Conservation (phyloP, 2,113 vertebrate species). For the Anser brachyrhynchus region DNA sequence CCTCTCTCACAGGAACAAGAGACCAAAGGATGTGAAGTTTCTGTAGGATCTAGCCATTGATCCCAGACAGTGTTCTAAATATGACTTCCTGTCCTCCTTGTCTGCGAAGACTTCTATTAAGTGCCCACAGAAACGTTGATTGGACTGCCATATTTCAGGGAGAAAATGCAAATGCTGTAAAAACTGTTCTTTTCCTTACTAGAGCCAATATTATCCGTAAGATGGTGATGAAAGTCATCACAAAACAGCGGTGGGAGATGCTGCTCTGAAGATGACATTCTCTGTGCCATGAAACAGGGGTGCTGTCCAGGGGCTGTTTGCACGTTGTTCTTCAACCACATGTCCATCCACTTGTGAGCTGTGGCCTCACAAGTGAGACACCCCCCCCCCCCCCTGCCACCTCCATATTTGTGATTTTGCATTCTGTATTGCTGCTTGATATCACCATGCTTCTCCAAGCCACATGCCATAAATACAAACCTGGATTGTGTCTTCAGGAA, state of each 20-base stretch:
- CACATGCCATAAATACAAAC: background rate
- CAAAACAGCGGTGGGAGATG: background rate
- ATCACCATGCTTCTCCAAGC: background rate
- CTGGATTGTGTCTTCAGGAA: background rate
- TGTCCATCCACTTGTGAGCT: background rate
- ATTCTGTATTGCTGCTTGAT: background rate
- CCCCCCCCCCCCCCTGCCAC: too few species aligned
- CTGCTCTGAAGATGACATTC: background rate
- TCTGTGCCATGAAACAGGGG: background rate
- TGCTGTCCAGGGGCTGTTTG: background rate
- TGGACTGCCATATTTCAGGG: background rate
- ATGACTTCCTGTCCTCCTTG: background rate
- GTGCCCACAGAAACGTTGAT: background rate
- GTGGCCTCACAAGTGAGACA: background rate
- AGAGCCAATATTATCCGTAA: background rate
- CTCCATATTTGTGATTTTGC: background rate
- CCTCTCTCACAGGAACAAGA: background rate
- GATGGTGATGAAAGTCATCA: background rate
- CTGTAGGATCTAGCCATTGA: background rate
- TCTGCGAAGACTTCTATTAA: background rate
- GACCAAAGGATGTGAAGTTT: background rate
- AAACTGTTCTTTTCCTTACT: background rate
- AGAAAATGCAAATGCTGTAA: background rate
- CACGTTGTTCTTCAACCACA: background rate
- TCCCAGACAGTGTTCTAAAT: background rate